Evolutionary conservation across 2,113 vertebrate genomes (phyloP).

Genomic region (Procavia capensis): DNA sequence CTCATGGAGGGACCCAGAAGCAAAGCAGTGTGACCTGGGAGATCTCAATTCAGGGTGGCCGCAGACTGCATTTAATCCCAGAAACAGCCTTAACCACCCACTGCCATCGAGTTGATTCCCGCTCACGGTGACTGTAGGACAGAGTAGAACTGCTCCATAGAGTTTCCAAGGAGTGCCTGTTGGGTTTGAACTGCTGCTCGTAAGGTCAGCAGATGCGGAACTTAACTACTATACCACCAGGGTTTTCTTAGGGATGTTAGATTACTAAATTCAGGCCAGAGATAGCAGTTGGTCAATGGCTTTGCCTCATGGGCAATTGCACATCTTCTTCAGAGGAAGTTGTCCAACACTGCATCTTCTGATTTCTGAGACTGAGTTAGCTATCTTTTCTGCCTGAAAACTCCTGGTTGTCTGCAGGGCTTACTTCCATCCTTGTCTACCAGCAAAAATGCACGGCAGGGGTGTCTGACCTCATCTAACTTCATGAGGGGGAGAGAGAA

Average conservation of each 20-base stretch:
- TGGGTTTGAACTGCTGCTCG: no score
- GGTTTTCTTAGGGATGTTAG: no score
- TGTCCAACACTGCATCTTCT: not conserved
- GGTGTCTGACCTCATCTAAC: not conserved
- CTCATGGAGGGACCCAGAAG: not conserved
- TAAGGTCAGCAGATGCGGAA: no score
- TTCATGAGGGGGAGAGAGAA: not conserved
- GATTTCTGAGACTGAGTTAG: not conserved
- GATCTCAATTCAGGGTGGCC: not conserved
- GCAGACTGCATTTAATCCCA: not conserved
- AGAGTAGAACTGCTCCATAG: no score
- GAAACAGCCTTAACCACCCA: not conserved
- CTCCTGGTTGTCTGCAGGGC: not conserved
- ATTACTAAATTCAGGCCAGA: not conserved
- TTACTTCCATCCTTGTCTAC: not conserved
- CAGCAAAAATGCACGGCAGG: not conserved
- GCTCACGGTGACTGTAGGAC: no score
- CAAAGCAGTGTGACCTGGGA: not conserved
- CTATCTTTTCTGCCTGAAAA: not conserved
- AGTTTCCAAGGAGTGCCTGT: no score
- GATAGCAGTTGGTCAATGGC: not conserved
- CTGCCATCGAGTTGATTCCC: no score
- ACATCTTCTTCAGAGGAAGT: not conserved
- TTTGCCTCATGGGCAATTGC: not conserved
- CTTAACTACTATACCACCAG: no score